Conservation (phyloP, 2,888 invertebrate species). For the Beris morrisii region DNA sequence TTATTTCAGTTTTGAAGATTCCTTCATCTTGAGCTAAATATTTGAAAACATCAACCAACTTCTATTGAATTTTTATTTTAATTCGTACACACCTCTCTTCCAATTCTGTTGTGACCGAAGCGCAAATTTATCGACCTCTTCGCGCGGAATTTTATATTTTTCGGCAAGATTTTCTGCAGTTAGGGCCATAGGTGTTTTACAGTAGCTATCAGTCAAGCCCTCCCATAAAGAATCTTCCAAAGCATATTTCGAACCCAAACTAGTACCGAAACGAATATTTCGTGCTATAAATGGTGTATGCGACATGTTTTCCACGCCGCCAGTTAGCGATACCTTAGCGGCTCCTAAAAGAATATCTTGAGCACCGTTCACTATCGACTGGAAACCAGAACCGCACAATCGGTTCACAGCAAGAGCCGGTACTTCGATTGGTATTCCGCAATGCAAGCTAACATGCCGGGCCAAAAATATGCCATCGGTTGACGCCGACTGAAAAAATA, state of each 20-base stretch:
- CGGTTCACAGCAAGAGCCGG: conserved; percentile 90
- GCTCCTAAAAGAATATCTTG: conserved; percentile 89
- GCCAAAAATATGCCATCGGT: conserved; percentile 84
- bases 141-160: conserved; percentile 76
- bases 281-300: conserved; percentile 85
- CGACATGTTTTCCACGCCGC: conserved; percentile 96
- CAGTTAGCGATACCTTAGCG: conserved; percentile 83
- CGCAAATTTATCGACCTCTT: conserved; percentile 85
- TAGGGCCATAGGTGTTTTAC: conserved; percentile 92
- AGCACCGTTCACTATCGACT: conserved; percentile 86
- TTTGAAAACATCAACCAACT: not conserved
- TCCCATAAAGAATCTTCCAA: conserved; percentile 92
- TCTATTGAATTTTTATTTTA: not conserved
- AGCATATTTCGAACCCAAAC: conserved; percentile 72
- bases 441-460: conserved; percentile 82
- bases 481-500: conserved; percentile 64
- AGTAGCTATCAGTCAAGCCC: conserved; percentile 83
- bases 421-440: conserved; percentile 80
- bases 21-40: conserved; percentile 81
- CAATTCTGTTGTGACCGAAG: conserved; percentile 83
- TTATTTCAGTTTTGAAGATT: conserved; percentile 86
- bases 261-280: conserved; percentile 84
- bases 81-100: conserved; percentile 68
- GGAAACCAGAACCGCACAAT: conserved; percentile 97
- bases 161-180: conserved; percentile 93